Evolutionary conservation across 2,113 vertebrate species (phyloP).

Genomic region (Cichladusa arquata): DNA sequence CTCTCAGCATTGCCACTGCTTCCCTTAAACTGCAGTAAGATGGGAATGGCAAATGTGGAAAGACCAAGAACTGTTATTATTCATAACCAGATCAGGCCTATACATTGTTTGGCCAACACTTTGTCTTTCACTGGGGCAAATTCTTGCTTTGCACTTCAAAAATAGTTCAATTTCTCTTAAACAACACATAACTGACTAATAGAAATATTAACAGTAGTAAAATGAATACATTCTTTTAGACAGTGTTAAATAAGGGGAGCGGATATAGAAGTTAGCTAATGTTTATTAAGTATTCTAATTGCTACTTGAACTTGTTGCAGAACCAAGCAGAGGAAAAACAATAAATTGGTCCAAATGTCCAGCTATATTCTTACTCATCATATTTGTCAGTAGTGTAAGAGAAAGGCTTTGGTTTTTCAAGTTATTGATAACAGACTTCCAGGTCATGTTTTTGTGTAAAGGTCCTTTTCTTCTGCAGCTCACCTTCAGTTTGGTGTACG

Average conservation of each 20-base stretch:
- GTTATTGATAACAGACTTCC: not conserved
- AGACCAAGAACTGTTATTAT: not conserved
- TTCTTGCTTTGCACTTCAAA: not conserved
- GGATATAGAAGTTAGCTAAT: not conserved
- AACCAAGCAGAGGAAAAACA: not conserved
- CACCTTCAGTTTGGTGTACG: accelerated
- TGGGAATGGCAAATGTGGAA: not conserved
- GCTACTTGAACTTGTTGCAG: not conserved
- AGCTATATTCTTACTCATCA: not conserved
- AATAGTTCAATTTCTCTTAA: not conserved
- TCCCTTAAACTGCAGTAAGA: not conserved
- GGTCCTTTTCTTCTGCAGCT: not conserved
- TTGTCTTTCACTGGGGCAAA: not conserved
- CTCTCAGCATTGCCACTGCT: not conserved
- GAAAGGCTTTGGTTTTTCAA: not conserved
- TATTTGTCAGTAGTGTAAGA: not conserved
- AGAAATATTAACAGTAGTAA: not conserved
- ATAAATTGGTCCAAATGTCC: not conserved
- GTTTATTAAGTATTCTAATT: not conserved
- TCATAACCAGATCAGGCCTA: not conserved
- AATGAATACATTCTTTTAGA: not conserved
- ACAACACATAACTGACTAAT: not conserved
- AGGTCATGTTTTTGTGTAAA: not conserved
- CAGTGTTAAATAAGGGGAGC: not conserved
- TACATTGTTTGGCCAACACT: not conserved